Conservation (phyloP, 2,113 vertebrate species). For the Campylomormyrus tamandua region DNA sequence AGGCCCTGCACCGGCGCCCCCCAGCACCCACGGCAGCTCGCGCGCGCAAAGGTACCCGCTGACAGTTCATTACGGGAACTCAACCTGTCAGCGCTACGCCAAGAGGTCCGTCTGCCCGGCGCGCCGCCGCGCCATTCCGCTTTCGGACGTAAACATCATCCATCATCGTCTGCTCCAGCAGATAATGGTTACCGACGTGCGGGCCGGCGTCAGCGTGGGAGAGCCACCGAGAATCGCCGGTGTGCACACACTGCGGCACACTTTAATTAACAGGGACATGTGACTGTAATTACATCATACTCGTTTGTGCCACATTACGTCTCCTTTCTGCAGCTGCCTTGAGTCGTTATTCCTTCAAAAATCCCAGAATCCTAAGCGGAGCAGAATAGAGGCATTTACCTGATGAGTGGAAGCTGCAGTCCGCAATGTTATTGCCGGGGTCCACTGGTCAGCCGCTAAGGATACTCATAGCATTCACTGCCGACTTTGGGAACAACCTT, state of each 20-base stretch:
- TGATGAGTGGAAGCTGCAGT: not conserved
- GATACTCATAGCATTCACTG: not conserved
- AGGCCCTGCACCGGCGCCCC: not conserved
- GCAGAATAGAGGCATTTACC: not conserved
- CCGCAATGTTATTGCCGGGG: not conserved
- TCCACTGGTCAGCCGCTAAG: not conserved
- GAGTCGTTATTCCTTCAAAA: not conserved
- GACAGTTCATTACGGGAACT: constrained; percentile 17
- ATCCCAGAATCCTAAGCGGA: not conserved
- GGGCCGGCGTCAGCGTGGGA: not conserved
- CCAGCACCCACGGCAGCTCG: not conserved
- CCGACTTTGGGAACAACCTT: not conserved
- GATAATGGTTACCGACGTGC: constrained; percentile 6
- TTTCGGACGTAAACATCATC: constrained; percentile 18
- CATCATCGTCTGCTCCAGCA: constrained; percentile 10
- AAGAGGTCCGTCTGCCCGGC: not conserved
- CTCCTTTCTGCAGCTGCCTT: not conserved
- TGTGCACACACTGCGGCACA: not conserved
- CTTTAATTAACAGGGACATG: constrained; percentile 4
- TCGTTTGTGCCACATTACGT: not conserved
- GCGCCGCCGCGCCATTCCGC: not conserved
- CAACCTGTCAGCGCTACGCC: constrained; percentile 2
- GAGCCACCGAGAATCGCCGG: not conserved
- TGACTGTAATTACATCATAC: constrained; percentile 8
- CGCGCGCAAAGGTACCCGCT: not conserved